phyloP scores from a whole-genome alignment of 2,797 vertebrate species.

The Peromyscus eremicus region DNA sequence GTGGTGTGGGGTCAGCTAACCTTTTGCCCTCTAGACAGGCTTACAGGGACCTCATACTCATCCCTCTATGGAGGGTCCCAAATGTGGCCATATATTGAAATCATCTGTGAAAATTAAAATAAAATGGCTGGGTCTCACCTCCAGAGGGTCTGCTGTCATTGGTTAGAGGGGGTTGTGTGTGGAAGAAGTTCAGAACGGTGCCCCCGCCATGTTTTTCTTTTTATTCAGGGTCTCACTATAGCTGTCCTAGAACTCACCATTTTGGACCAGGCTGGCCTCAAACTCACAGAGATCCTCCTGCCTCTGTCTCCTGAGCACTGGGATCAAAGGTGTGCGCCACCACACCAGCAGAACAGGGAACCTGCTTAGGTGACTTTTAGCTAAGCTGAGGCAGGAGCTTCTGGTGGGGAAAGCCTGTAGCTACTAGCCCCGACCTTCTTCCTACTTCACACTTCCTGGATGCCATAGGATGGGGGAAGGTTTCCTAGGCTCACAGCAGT shows the following conservation, averaged over 20 bases:
- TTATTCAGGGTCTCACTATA: not conserved
- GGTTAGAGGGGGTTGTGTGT: not conserved
- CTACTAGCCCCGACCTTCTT: not conserved
- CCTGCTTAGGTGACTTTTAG: not conserved
- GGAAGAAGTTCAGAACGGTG: not conserved
- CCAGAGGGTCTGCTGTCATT: not conserved
- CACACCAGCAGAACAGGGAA: not conserved
- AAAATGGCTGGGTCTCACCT: not conserved
- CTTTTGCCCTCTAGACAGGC: not conserved
- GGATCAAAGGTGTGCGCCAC: not conserved
- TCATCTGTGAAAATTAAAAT: not conserved
- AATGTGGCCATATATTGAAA: accelerated
- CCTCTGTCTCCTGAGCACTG: not conserved
- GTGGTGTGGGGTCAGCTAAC: accelerated
- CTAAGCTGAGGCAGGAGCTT: not conserved
- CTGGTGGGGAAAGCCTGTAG: no score
- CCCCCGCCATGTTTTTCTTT: not conserved
- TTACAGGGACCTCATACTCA: not conserved
- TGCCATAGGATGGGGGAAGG: accelerated
- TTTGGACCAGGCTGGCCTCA: not conserved
- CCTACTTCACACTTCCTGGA: not conserved
- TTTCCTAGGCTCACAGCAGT: not conserved
- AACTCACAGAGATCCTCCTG: not conserved
- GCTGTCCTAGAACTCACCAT: not conserved
- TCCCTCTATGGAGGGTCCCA: accelerated